Evolutionary conservation across 2,113 vertebrate genomes (phyloP), one percentile per base, ranked within the genome.

Genomic region (Arvicanthis niloticus): DNA sequence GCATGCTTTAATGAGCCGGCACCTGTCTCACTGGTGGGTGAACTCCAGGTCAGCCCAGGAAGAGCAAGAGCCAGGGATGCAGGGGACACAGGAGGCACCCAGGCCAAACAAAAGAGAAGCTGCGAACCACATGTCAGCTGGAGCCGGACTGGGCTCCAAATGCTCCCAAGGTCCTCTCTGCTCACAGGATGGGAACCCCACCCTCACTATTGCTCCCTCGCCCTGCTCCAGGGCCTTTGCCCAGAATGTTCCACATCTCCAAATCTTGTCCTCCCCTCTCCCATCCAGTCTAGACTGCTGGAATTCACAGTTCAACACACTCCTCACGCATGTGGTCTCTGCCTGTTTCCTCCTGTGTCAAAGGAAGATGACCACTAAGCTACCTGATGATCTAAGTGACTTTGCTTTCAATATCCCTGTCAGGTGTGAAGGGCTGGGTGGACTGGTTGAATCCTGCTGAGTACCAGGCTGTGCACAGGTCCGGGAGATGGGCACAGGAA

Each of bases 1-100:
- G 45, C 16, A 42, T 13, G 42, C 48, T 56, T 56, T 91, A 80
- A 75, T 72, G 68, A 94, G 76, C 7, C 9, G 72, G 77, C 72
- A 42, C 17, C 72, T 86, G 91, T 62, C 91, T 19, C 48, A 34
- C 70, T 40, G 42, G 75, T 40, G 62, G 22, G 68, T 86, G 70
- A 96, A 94, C 75, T 65, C 45, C 45, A 21, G 81, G 94, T 65
- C 92, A 91, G 60, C 65, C 26, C 13, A 42, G 77, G 42, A 4
- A 8, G 19, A 81, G 40, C 9, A 45, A 16, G 67, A 42, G 19
- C 17, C 11, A 80, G 51, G 65, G 26, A 34, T 60, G 70, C 31
- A 31, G 77, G 62, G 62, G 45, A 19, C 29, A 12, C 1, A 3
- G 65, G 42, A 51, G 45, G 85, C 2, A 22, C 42, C 62, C 42